Conservation (phyloP, 2,113 vertebrate species). For the Poecilia latipinna region DNA sequence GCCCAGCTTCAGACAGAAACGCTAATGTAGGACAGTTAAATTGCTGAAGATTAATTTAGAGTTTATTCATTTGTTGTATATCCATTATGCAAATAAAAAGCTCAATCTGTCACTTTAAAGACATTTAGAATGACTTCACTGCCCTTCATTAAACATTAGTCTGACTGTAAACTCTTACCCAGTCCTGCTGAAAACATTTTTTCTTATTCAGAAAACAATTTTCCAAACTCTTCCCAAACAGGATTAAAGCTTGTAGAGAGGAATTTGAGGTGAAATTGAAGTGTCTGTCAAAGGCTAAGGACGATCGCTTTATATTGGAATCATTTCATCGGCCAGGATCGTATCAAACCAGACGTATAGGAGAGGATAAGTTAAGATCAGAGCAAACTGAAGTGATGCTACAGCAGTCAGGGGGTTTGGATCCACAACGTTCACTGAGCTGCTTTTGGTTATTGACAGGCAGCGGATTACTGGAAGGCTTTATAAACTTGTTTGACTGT, state of each 20-base stretch:
- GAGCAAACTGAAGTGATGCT: background rate
- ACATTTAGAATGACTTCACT: too few species aligned
- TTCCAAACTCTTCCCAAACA: background rate
- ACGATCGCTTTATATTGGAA: too few species aligned
- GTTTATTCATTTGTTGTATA: conserved; percentile 9
- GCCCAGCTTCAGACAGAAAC: background rate
- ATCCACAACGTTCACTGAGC: too few species aligned
- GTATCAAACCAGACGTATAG: too few species aligned
- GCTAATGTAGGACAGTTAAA: background rate
- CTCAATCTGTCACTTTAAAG: background rate
- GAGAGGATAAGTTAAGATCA: background rate
- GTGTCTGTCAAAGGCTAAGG: too few species aligned
- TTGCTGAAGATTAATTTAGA: background rate
- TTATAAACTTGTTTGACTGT: background rate
- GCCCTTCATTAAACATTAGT: too few species aligned
- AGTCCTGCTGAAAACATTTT: background rate
- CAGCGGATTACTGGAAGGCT: background rate
- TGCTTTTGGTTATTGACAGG: background rate
- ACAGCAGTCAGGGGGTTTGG: background rate
- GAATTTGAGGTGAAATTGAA: background rate
- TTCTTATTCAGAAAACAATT: background rate
- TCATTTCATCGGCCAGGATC: too few species aligned
- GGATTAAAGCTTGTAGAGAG: background rate
- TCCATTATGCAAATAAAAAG: too few species aligned
- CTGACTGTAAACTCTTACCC: too few species aligned